Evolutionary conservation across 2,797 vertebrate species (phyloP).

Genomic region (Psittacula derbiana): DNA sequence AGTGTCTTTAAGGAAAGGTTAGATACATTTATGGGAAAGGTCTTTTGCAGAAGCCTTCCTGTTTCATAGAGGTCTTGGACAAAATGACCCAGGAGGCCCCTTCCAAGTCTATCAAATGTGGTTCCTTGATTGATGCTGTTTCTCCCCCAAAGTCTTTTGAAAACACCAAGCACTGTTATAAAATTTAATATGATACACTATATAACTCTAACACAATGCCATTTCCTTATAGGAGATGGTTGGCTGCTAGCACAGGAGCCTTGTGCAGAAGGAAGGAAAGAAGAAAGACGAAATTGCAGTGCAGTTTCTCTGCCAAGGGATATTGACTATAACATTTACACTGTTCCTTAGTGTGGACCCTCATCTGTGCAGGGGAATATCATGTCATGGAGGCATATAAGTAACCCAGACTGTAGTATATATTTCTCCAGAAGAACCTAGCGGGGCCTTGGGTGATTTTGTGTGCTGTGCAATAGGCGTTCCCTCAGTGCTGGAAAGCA

Average conservation of each 20-base stretch:
- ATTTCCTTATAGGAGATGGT: conserved; percentile 44
- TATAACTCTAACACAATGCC: conserved; percentile 61
- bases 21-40: conserved; percentile 63
- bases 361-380: neutral
- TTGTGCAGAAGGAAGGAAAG: neutral
- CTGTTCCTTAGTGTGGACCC: neutral
- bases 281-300: neutral
- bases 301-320: neutral
- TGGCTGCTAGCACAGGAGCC: conserved; percentile 5
- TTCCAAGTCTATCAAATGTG: conserved; percentile 50
- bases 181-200: conserved; percentile 65
- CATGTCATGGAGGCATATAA: neutral
- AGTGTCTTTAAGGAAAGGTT: conserved; percentile 66
- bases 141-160: conserved; percentile 49
- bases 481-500: neutral
- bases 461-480: neutral
- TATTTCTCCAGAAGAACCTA: conserved; percentile 13
- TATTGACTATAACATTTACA: neutral
- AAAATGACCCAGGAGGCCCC: conserved; percentile 63
- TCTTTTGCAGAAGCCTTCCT: conserved; percentile 53
- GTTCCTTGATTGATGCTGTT: conserved; percentile 54
- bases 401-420: neutral
- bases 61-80: conserved; percentile 57
- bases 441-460: neutral
- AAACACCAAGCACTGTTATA: conserved; percentile 63